Evolutionary conservation across 2,797 vertebrate species (phyloP), one percentile per base, ranked within the genome.

Genomic region (Rhinophrynus dorsalis): DNA sequence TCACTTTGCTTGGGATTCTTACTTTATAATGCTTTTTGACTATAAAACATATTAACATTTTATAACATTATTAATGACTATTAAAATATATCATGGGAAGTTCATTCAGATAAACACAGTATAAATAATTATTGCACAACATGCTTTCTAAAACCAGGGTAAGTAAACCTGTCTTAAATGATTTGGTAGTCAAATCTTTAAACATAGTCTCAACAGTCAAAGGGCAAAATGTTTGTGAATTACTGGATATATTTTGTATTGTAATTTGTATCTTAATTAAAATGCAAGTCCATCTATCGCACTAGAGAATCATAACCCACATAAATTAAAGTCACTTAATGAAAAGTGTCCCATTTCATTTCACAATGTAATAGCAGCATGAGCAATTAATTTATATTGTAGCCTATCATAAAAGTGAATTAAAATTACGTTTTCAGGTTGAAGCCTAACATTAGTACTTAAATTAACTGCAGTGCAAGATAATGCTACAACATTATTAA

Each of bases 321-420:
- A 71, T 75, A 77, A 60, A 75, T 75, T 68, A 77, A 13, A 65
- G 23, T 30, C 33, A 60, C 52, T 72, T 72, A 75, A 65, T 75
- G 59, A 60, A 71, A 70, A 72, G 54, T 68, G 55, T 68, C 54
- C 18, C 52, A 64, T 75, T 72, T 72, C 48, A 68, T 75, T 77
- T 64, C 67, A 72, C 72, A 75, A 60, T 77, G 68, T 51, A 65
- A 30, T 42, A 64, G 58, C 63, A 54, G 63, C 48, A 55, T 10
- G 35, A 75, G 62, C 67, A 75, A 75, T 76, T 76, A 61, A 74
- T 76, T 69, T 76, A 65, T 72, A 60, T 68, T 71, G 74, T 68
- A 56, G 59, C 18, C 35, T 56, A 60, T 60, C 70, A 75, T 72
- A 77, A 75, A 77, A 44, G 48, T 56, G 68, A 48, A 51, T 61